Base-by-base conservation (phyloP, 2,113 vertebrate genomes). In the Etia nguti region DNA sequence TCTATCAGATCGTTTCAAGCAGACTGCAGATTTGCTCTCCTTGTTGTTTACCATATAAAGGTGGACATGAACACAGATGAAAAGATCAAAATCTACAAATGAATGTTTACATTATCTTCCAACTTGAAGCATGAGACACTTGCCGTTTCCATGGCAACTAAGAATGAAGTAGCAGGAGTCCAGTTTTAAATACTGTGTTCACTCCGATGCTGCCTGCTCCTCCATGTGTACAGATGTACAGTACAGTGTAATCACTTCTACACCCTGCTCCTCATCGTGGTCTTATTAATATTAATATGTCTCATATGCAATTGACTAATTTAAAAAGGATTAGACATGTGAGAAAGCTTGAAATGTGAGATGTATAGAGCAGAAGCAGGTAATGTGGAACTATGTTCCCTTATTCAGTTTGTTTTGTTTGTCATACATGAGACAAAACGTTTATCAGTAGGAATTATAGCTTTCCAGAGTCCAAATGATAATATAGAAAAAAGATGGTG, bases 71-170 rank as follows among this genome's bases (percentile, higher is more conserved):
- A 90, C 31, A 22, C 41, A 38, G 22, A 57, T 79, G 22, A 43
- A 24, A 57, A 50, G 54, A 83, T 87, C n/a, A 70, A 65, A 68
- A 57, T 60, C 77, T 86, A 31, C 48, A 36, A 9, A 75, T 65
- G 26, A 65, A 50, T 79, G 36, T 89, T 85, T 13, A 50, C 31
- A 79, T 56, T 88, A 83, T 29, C 10, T 20, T 73, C 31, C 73
- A 70, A 56, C 48, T 68, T 20, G 52, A 41, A 24, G 38, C 10
- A 43, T 46, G 43, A 43, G 22, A 10, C n/a, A 43, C 43, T 4
- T 56, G 26, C 62, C 4, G 55, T 87, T 50, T 91, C 82, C 60
- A 84, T 84, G 60, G 83, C 43, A 89, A 86, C 83, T 56, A 36
- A 80, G 59, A 68, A 87, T 22, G 10, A 79, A 56, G 26, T 43